Conservation (phyloP, 2,113 vertebrate genomes). For the Morphnarchus princeps region DNA sequence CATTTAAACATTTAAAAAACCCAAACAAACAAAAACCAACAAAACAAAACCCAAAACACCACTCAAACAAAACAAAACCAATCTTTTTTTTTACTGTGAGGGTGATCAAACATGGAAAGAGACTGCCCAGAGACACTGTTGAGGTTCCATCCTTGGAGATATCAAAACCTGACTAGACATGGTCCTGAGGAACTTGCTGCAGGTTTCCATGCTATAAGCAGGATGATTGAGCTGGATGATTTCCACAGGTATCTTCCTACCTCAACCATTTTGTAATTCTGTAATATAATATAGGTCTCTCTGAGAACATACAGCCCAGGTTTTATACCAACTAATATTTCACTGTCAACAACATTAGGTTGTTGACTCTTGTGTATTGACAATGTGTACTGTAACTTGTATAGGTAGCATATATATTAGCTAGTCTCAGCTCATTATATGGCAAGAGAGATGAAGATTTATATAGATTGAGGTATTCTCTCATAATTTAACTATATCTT, state of each 20-base stretch:
- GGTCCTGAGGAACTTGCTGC: not conserved
- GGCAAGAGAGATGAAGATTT: not conserved
- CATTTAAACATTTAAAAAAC: not conserved
- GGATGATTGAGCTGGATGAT: not conserved
- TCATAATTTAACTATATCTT: not conserved
- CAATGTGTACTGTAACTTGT: not conserved
- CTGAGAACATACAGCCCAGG: not conserved
- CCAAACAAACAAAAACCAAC: not conserved
- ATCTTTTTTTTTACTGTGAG: not conserved
- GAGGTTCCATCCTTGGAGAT: not conserved
- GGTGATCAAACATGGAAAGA: not conserved
- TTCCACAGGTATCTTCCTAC: not conserved
- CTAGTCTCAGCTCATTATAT: not conserved
- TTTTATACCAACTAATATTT: not conserved
- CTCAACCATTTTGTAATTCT: not conserved
- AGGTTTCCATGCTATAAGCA: not conserved
- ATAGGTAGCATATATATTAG: not conserved
- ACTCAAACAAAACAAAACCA: not conserved
- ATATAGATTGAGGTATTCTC: not conserved
- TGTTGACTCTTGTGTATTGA: not conserved
- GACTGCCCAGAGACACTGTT: not conserved
- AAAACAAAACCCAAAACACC: not conserved
- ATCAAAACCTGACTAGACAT: not conserved
- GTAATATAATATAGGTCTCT: not conserved
- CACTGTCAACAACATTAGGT: not conserved